Base-by-base conservation (phyloP, 2,888 invertebrate species). In the Cerastis leucographa region DNA sequence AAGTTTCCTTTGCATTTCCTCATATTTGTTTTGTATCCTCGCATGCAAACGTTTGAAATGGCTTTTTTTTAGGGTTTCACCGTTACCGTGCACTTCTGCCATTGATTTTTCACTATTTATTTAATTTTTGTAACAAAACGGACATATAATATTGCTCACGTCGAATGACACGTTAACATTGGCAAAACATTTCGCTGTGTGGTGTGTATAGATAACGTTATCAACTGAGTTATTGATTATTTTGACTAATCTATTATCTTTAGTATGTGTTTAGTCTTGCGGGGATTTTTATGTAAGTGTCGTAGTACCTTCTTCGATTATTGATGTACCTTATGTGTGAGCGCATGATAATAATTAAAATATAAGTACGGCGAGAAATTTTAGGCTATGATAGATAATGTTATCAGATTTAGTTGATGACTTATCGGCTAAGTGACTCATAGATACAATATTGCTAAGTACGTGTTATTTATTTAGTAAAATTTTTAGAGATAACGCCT, bases 1-100 rank as follows among this genome's bases (percentile, higher is more conserved):
- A 29, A 96, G 84, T 89, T 89, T 95, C 67, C 83, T 93, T 88
- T 95, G 95, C 94, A 96, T 95, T 89, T 94, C 93, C 44, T 91
- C 92, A 84, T 95, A 96, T 89, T 96, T 96, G 59, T 78, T 92
- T 87, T 95, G 95, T 76, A 96, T 93, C 85, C 85, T 93, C 79
- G 94, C 93, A 75, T 96, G 94, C 7, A 96, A 81, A 84, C 90
- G 94, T 0, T 92, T 87, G 64, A 96, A 94, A 79, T 94, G 94
- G 79, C 84, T 93, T 80, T 87, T 94, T 64, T 89, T 91, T 1
- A 91, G 77, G 75, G 80, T 86, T 19, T 80, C 87, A 6, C 80
- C 56, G 62, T 75, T 83, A 85, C 89, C 86, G 5, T 84, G 81
- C 64, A 81, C 85, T 74, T 89, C 85, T 71, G 91, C 90, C 93